Percentiles rank a stretch among this genome's conserved stretches.
phyloP scores from a whole-genome alignment of 64 coral and sea anemone genomes.

The Stichodactyla mertensii region DNA sequence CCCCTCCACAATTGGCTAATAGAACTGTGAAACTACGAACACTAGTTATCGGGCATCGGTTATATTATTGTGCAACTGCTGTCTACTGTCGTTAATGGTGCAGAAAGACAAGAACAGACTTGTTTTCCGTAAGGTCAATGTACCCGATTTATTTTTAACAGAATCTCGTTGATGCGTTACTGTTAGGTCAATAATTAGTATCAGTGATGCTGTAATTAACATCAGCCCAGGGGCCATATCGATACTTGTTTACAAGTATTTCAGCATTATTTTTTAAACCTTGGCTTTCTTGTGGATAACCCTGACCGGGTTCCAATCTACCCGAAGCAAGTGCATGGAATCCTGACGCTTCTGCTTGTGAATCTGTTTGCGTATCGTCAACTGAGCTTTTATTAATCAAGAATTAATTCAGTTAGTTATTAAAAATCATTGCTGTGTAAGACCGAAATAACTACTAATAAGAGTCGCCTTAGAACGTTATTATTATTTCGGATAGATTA shows the following conservation, averaged over 20 bases:
- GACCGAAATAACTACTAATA: not conserved
- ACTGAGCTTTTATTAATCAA: not conserved
- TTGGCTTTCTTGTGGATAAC: too few relatives aligned
- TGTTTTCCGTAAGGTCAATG: not conserved
- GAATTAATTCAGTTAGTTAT: not conserved
- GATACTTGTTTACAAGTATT: not conserved
- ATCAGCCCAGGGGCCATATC: not conserved
- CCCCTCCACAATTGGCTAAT: too few relatives aligned
- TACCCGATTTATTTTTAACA: not conserved
- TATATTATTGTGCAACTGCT: too few relatives aligned
- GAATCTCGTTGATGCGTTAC: not conserved
- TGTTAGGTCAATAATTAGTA: not conserved
- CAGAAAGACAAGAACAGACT: conserved; percentile 4
- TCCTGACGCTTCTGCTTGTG: too few relatives aligned
- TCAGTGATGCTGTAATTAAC: not conserved
- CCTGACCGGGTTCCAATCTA: too few relatives aligned
- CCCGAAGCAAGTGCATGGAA: too few relatives aligned
- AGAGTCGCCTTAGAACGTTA: not conserved
- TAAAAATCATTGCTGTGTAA: not conserved
- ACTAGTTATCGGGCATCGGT: too few relatives aligned
- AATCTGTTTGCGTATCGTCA: too few relatives aligned
- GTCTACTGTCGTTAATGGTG: not conserved
- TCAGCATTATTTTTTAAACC: not conserved
- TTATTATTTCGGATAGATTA: not conserved
- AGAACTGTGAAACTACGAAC: too few relatives aligned